Base-by-base conservation (phyloP, 2,113 vertebrate species). In the Nannobrachium achirus region DNA sequence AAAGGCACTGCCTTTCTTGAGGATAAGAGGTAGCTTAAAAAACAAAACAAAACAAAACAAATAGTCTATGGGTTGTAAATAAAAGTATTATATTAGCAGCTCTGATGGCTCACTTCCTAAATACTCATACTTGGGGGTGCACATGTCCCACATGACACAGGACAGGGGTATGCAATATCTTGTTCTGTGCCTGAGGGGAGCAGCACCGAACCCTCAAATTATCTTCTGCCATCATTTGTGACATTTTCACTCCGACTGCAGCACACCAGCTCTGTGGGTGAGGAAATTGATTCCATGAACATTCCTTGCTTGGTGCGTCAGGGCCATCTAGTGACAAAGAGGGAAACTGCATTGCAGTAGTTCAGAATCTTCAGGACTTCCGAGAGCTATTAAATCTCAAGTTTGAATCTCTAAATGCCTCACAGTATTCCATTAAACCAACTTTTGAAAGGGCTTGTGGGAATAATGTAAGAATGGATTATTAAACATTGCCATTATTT, bases 251-350 rank as follows among this genome's bases (percentile, higher is more conserved):
- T 62, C 39, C 60, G n/a, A 16, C 1, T 41, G n/a, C 14, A 64
- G 53, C 45, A 45, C 2, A 44, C n/a, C 40, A 58, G 53, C 56
- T 52, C 78, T 38, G 57, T 5, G 50, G 18, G 13, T 15, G 11
- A 7, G n/a, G 15, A 8, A 44, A 63, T 33, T 44, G 16, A 51
- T 40, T 0, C 49, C 15, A n/a, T 48, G 6, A 4, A 52, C 8
- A 1, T 2, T 25, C 16, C 13, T 71, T 85, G 72, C 53, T 15
- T 8, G 40, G 78, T 73, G 66, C 76, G 18, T 70, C 51, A 78
- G 73, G 38, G 79, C 84, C 92, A 91, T 82, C 92, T 87, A 84
- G 79, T 91, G 92, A 76, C 2, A 40, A 7, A 18, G 0, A 0
- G 18, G 8, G 55, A 49, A 81, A 89, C 53, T 84, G 57, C 66